Evolutionary conservation across 1,140 invertebrate genomes (phyloP).

Genomic region (Cardiocondyla obscurior): DNA sequence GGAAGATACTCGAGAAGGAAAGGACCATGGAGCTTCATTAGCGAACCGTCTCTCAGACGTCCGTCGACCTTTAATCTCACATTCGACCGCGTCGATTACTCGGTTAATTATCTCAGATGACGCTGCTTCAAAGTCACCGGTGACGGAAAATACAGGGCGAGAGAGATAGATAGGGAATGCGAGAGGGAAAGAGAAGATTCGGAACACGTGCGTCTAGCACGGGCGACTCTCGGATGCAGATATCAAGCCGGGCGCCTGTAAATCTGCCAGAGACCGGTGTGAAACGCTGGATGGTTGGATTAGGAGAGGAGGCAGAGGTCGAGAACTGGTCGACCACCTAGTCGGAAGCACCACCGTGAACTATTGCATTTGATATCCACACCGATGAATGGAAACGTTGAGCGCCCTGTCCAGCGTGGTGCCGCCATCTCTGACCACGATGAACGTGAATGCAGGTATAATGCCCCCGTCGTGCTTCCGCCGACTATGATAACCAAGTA

Average conservation of each 20-base stretch:
- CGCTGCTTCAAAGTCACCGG: conserved; percentile 36
- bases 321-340: conserved; percentile 72
- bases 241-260: conserved; percentile 66
- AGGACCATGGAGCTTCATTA: conserved; percentile 21
- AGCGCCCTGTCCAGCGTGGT: conserved; percentile 67
- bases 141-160: conserved; percentile 32
- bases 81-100: conserved; percentile 45
- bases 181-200: conserved; percentile 43
- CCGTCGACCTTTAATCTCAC: conserved; percentile 31
- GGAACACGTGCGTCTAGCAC: conserved; percentile 65
- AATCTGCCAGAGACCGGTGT: conserved; percentile 71
- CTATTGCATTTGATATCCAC: conserved; percentile 76
- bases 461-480: conserved; percentile 77
- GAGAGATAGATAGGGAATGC: conserved; percentile 20
- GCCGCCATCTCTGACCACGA: conserved; percentile 65
- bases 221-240: conserved; percentile 64
- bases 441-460: conserved; percentile 76
- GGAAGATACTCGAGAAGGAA: conserved; percentile 11
- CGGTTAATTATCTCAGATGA: conserved; percentile 49
- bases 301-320: conserved; percentile 70
- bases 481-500: conserved; percentile 82
- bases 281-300: conserved; percentile 69
- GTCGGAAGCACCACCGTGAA: conserved; percentile 73
- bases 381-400: conserved; percentile 76
- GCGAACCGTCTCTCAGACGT: conserved; percentile 14